A percentile compares a stretch with the other conserved stretches of the same genome.
Evolutionary conservation across 2,113 vertebrate genomes (phyloP).

Genomic region (Lethenteron camtschaticum): DNA sequence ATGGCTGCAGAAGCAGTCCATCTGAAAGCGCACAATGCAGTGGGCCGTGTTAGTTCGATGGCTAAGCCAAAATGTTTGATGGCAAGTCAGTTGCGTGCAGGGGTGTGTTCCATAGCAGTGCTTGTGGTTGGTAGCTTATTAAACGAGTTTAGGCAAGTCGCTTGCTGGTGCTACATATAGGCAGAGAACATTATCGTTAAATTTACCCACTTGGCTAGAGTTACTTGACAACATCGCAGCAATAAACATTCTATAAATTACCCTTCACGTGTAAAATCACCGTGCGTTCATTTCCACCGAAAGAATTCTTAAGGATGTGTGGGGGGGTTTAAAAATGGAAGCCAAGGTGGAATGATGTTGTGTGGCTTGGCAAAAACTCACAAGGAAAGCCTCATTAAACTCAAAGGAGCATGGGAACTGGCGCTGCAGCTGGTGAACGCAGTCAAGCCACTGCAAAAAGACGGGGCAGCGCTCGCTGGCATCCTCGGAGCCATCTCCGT

Average conservation of each 20-base stretch:
- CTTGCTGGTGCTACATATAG: too few species aligned
- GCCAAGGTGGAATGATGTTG: not conserved
- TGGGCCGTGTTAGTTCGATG: too few species aligned
- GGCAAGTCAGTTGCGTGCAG: too few species aligned
- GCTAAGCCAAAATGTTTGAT: too few species aligned
- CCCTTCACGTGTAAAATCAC: not conserved
- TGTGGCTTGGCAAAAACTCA: conserved; percentile 22
- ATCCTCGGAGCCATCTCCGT: conserved; percentile 76
- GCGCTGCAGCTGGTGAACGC: conserved; percentile 80
- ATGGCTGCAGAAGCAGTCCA: too few species aligned
- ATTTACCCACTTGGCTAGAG: not conserved
- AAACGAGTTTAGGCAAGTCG: too few species aligned
- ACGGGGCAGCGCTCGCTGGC: conserved; percentile 89
- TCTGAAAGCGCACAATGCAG: too few species aligned
- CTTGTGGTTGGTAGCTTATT: too few species aligned
- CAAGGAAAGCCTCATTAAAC: conserved; percentile 92
- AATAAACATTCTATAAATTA: not conserved
- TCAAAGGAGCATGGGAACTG: conserved; percentile 95
- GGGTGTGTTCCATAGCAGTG: too few species aligned
- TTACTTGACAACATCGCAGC: not conserved
- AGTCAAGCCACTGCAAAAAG: conserved; percentile 95
- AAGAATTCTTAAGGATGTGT: too few species aligned
- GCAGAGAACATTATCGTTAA: too few species aligned
- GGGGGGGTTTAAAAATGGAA: too few species aligned
- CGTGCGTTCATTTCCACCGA: not conserved